phyloP scores from a whole-genome alignment of 2,797 vertebrate genomes.

The Lepidocolaptes lacrymiger region DNA sequence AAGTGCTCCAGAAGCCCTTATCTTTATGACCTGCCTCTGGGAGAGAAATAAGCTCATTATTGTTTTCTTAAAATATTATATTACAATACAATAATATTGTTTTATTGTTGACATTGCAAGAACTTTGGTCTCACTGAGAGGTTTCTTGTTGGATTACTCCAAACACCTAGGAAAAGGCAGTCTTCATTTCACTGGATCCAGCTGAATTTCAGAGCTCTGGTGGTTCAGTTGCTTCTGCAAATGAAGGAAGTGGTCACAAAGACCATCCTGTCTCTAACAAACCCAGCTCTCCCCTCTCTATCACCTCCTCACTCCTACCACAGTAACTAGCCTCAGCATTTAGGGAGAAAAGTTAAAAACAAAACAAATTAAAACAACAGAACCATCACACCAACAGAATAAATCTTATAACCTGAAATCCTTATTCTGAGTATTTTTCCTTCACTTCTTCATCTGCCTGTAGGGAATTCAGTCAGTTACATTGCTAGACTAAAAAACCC shows the following conservation, averaged over 20 bases:
- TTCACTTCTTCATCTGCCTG: slow-evolving; percentile 37
- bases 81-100: background rate
- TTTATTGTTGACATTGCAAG: background rate
- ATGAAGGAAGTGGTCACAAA: background rate
- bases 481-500: slow-evolving; percentile 30
- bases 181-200: rapidly evolving
- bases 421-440: slow-evolving; percentile 35
- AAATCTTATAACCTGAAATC: slow-evolving; percentile 5
- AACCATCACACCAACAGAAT: background rate
- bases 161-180: background rate
- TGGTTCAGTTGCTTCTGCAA: background rate
- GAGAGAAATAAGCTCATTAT: background rate
- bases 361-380: background rate
- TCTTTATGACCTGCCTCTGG: background rate
- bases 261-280: background rate
- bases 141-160: background rate
- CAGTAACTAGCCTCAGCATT: background rate
- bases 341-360: background rate
- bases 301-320: background rate
- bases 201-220: background rate
- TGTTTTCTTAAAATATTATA: background rate
- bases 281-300: background rate
- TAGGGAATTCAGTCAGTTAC: slow-evolving; percentile 52
- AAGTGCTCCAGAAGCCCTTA: slow-evolving; percentile 37
- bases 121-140: background rate